phyloP scores from a whole-genome alignment of 2,113 vertebrate genomes.

The Reinhardtius hippoglossoides region DNA sequence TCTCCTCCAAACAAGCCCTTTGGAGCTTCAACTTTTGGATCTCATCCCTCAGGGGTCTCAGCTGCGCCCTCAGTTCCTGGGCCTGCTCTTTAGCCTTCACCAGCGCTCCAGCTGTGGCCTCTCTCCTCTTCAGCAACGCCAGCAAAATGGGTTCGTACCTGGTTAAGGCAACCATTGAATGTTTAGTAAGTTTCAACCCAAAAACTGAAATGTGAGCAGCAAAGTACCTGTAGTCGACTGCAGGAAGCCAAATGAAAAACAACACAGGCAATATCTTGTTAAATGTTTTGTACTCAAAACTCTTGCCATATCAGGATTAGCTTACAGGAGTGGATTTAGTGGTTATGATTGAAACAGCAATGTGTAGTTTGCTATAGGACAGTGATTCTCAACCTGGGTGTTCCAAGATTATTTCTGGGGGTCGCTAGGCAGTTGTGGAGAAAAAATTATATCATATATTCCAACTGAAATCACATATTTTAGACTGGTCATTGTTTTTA shows the following conservation, averaged over 20 bases:
- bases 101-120: conserved; percentile 82
- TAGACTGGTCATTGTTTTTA: too few species aligned
- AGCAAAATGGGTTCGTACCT: conserved; percentile 90
- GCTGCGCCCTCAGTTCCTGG: conserved; percentile 84
- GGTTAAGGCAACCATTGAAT: neutral
- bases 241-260: too few species aligned
- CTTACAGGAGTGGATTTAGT: neutral
- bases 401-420: too few species aligned
- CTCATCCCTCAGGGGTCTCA: conserved; percentile 87
- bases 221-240: too few species aligned
- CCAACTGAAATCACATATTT: too few species aligned
- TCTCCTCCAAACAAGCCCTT: conserved; percentile 88
- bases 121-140: conserved; percentile 87
- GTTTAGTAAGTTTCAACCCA: neutral
- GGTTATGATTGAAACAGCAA: neutral
- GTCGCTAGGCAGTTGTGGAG: too few species aligned
- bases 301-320: neutral
- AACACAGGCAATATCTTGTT: too few species aligned
- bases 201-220: too few species aligned
- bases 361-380: neutral
- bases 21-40: conserved; percentile 84
- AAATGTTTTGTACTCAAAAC: neutral
- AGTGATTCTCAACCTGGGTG: too few species aligned
- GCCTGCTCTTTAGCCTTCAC: conserved; percentile 85
- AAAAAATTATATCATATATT: too few species aligned